Base-by-base conservation (phyloP, 2,888 invertebrate genomes). In the Hydrotaea cyrtoneurina region DNA sequence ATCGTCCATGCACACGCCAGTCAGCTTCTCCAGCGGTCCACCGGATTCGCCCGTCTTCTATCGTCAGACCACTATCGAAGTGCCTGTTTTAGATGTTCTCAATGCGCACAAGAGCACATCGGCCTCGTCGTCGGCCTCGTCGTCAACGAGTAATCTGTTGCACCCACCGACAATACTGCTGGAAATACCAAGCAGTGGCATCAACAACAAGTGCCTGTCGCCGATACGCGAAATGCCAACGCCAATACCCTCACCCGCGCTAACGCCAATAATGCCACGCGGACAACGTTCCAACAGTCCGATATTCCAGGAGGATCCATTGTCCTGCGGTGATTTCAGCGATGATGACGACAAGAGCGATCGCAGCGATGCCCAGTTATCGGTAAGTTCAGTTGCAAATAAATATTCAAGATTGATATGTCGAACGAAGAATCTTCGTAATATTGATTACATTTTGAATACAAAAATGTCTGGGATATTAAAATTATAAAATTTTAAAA, bases 191-290 rank as follows among this genome's bases (percentile, higher is more conserved):
- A 95, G 94, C 91, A 87, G 89, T 79, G 91, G 92, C 82, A 95
- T 95, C 88, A 95, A 95, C 90, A 95, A 95, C 90, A 96, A 96
- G 92, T 96, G 96, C 93, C 94, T 96, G 86, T 96, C 96, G 73
- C 96, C 96, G 0, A 96, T 96, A 86, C 93, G 95, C 86, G 96
- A 96, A 92, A 93, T 96, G 87, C 96, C 96, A 2, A 96, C 96
- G 4, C 96, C 96, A 5, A 93, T 95, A 75, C 96, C 95, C 15
- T 95, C 95, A 15, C 96, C 95, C 3, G 93, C 95, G 17, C 93
- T 95, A 15, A 95, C 96, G 0, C 96, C 96, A 0, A 93, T 95
- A 21, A 93, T 94, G 93, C 92, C 93, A 23, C 90, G 94, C 86
- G 89, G 88, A 23, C 89, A 90, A 72, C 88, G 91, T 57, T 89